Conservation (phyloP, 1,140 invertebrate species). For the Tetraneura akinire region DNA sequence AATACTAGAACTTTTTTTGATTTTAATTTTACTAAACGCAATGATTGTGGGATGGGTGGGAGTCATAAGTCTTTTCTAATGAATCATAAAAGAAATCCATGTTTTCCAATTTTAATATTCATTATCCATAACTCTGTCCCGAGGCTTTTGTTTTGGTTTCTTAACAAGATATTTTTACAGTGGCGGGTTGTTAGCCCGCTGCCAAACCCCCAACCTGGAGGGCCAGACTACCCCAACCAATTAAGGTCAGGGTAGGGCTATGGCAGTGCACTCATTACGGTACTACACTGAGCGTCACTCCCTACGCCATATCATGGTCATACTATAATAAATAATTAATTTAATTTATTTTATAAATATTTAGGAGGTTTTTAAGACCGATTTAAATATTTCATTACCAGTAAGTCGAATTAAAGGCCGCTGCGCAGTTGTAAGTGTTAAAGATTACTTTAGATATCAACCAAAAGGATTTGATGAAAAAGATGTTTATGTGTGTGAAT, state of each 20-base stretch:
- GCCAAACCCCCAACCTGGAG: neutral
- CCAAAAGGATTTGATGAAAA: constrained; percentile 88
- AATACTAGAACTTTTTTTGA: neutral
- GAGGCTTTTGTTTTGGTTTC: constrained; percentile 28
- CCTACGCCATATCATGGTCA: too few species aligned
- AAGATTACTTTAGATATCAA: constrained; percentile 89
- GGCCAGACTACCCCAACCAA: neutral
- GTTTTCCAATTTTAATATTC: neutral
- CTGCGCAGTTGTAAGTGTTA: constrained; percentile 92
- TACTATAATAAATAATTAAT: too few species aligned
- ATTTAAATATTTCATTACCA: constrained; percentile 79
- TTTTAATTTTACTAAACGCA: constrained; percentile 37
- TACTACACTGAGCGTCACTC: too few species aligned
- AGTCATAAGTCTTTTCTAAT: neutral
- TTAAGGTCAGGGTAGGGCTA: neutral
- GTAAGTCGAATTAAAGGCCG: constrained; percentile 86
- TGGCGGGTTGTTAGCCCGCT: constrained; percentile 11
- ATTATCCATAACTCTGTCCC: constrained; percentile 21
- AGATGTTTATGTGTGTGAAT: constrained; percentile 97
- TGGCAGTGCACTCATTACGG: too few species aligned
- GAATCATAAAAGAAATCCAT: constrained; percentile 6
- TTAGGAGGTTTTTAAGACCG: constrained; percentile 93
- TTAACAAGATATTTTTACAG: constrained; percentile 28
- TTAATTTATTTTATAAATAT: constrained; percentile 57
- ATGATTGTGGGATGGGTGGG: constrained; percentile 24